phyloP scores from a whole-genome alignment of 2,113 vertebrate species.

The Pollimyrus isidori region DNA sequence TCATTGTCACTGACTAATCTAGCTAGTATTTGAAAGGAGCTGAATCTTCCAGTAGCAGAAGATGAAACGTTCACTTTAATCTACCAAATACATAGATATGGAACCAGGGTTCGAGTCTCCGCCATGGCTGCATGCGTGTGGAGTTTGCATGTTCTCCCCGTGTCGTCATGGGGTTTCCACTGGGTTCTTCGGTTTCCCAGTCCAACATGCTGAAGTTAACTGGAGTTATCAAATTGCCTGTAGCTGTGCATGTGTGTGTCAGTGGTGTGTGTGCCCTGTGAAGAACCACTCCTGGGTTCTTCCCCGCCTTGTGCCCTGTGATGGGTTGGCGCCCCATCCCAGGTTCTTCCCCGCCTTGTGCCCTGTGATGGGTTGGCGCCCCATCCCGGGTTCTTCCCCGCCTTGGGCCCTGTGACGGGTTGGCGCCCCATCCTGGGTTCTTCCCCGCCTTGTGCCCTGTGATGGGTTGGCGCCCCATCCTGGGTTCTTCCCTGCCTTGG shows the following conservation, averaged over 20 bases:
- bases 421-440: no score
- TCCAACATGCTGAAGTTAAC: neutral
- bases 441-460: no score
- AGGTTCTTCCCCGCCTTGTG: no score
- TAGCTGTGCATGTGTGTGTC: neutral
- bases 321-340: no score
- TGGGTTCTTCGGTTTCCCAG: neutral
- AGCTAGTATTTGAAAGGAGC: neutral
- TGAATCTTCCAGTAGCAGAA: neutral
- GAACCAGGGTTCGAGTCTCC: neutral
- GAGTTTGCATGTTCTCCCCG: neutral
- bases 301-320: no score
- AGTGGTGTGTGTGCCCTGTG: no score
- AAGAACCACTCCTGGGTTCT: no score
- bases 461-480: no score
- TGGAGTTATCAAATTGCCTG: neutral
- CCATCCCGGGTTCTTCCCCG: no score
- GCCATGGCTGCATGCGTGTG: neutral
- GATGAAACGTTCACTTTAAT: neutral
- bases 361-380: no score
- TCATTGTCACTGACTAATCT: neutral
- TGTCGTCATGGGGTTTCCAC: neutral
- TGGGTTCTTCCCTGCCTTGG: no score
- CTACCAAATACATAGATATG: neutral
- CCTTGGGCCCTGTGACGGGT: no score